Base-by-base conservation (phyloP, 2,888 invertebrate genomes). In the Drosophila infuscata region DNA sequence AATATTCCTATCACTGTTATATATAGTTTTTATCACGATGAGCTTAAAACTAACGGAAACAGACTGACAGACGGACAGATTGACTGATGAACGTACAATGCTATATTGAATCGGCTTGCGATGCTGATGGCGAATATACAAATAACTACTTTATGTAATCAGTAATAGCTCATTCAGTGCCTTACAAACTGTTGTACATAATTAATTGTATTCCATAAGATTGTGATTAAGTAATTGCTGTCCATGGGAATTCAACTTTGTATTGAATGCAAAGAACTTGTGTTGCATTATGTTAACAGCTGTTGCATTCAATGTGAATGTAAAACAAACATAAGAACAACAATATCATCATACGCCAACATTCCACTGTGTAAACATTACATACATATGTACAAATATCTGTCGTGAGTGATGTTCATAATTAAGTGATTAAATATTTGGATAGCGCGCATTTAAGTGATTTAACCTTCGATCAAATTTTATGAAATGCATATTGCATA, bases 381-480 rank as follows among this genome's bases (percentile, higher is more conserved):
- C 12, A 20, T 20, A 20, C 20, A 46, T 20, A 20, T 46, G 20
- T 46, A 20, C 20, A 46, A 46, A 46, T 46, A n/a, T 53, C 56
- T 65, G 30, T 52, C 52, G 36, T 54, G 29, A 25, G 38, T 38
- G 43, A 46, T 36, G 67, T 35, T 75, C 32, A 59, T 67, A 67
- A 74, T 67, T 48, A 43, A 74, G 56, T 67, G 54, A 53, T 80
- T 69, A 72, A 81, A 77, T 74, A 74, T 64, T 64, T 64, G 51
- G 30, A 25, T 53, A 57, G 33, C 29, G 48, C 25, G 51, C 51
- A 73, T 29, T 30, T 59, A 63, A 81, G 61, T 73, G 48, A 63
- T 73, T 77, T 73, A 72, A 72, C 81, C 79, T 81, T 76, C 66
- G 32, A 53, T 76, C 30, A n/a, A 20, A 25, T 17, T 25, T 60